Evolutionary conservation across 1,140 invertebrate genomes (phyloP), one percentile per base, ranked within the genome.

Genomic region (Drusus annulatus): DNA sequence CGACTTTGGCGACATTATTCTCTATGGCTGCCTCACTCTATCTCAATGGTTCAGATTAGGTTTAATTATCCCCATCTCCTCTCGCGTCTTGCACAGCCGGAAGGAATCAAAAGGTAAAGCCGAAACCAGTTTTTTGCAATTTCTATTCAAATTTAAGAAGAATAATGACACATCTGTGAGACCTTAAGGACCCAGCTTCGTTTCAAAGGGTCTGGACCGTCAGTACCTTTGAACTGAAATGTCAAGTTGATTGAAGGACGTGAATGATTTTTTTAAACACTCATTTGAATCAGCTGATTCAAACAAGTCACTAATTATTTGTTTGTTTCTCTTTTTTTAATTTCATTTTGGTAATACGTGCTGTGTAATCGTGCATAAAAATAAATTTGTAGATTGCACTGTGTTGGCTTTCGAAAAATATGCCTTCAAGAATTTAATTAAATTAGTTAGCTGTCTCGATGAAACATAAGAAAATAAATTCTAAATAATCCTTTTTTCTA

Each of bases 81-180:
- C 50, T 8, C 68, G 17, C 68, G n/a, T 71, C 68, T 25, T 21
- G 16, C 63, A 25, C 19, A 71, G 68, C 68, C 68, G 68, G 68
- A 71, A 71, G 68, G 68, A 71, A 71, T 71, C 19, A 71, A 71
- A 71, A 52, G 63, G 63, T 60, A 60, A 45, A 45, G 25, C 10
- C 63, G n/a, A 71, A 71, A 71, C 68, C 25, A 21, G 68, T 71
- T 71, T 71, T 52, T 71, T 71, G 68, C 68, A 71, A 25, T 71
- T 71, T 71, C 68, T 71, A 71, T 71, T 51, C 36, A 71, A 51
- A 68, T 19, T 21, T 68, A 68, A 19, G 68, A 51, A 71, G 68
- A 50, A 71, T 71, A 71, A 71, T 71, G 45, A 50, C 68, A 19
- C 68, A 71, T 51, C 45, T 71, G 68, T 68, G 25, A 31, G 31